Evolutionary conservation across 2,113 vertebrate genomes (phyloP).

Genomic region (Naja naja): DNA sequence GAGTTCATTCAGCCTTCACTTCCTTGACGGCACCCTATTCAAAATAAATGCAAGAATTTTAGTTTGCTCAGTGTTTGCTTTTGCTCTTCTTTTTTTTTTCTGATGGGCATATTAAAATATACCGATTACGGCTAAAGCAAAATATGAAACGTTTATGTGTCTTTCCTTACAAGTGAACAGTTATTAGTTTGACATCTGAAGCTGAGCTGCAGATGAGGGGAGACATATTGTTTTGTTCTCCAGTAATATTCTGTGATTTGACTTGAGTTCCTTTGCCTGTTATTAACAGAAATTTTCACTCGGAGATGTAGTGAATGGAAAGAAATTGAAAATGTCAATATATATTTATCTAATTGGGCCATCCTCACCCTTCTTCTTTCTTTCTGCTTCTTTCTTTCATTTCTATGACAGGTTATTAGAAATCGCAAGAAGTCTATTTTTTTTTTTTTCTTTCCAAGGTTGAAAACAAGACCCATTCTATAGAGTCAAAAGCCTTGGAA

Average conservation of each 20-base stretch:
- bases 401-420: neutral
- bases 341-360: neutral
- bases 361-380: neutral
- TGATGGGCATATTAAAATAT: conserved; percentile 12
- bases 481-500: neutral
- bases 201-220: neutral
- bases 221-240: neutral
- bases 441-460: neutral
- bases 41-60: neutral
- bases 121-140: conserved; percentile 3
- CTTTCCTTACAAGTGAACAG: conserved; percentile 13
- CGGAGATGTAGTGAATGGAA: neutral
- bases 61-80: neutral
- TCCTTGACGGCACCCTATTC: neutral
- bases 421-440: neutral
- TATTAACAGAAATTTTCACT: neutral
- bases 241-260: neutral
- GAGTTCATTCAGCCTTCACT: neutral
- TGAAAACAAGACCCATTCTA: neutral
- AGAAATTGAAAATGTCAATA: neutral
- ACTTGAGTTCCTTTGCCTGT: neutral
- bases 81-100: conserved; percentile 13
- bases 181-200: conserved; percentile 14
- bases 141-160: neutral
- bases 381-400: neutral